Conservation (phyloP, 2,888 invertebrate genomes). For the Spilarctia lutea region DNA sequence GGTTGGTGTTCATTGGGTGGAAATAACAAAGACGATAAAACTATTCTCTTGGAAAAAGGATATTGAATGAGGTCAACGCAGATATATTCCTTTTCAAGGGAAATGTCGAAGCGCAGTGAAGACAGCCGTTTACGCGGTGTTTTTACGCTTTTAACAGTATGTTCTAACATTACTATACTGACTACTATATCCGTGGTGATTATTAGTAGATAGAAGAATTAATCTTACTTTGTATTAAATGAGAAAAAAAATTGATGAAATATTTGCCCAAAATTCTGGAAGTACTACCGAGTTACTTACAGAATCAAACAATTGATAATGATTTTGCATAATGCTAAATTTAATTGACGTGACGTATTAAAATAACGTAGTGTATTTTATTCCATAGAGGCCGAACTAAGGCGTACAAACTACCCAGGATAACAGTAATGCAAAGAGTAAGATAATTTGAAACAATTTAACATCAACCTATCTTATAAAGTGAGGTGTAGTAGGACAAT, state of each 20-base stretch:
- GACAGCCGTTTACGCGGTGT: constrained; percentile 76
- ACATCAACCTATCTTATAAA: no score
- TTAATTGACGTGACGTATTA: no score
- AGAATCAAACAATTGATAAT: no score
- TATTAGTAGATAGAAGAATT: constrained; percentile 20
- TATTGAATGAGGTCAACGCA: constrained; percentile 84
- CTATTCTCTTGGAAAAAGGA: constrained; percentile 84
- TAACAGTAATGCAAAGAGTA: no score
- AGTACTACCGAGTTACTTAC: no score
- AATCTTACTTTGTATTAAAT: no score
- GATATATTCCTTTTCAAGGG: constrained; percentile 79
- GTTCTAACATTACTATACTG: constrained; percentile 61
- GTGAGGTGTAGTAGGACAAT: no score
- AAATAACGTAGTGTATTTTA: no score
- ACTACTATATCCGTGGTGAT: constrained; percentile 53
- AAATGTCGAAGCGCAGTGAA: constrained; percentile 76
- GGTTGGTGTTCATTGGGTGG: constrained; percentile 83
- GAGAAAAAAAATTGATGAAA: not conserved
- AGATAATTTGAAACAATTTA: no score
- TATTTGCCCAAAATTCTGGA: not conserved
- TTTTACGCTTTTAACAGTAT: constrained; percentile 67
- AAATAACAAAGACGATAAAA: constrained; percentile 85
- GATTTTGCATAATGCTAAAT: no score
- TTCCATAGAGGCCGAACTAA: no score
- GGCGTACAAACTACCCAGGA: no score